These are phyloP conservation scores for Lacerta bilineata DNA, from an alignment of 2,797 vertebrate genomes.

Conservation along the genomic window DNA sequence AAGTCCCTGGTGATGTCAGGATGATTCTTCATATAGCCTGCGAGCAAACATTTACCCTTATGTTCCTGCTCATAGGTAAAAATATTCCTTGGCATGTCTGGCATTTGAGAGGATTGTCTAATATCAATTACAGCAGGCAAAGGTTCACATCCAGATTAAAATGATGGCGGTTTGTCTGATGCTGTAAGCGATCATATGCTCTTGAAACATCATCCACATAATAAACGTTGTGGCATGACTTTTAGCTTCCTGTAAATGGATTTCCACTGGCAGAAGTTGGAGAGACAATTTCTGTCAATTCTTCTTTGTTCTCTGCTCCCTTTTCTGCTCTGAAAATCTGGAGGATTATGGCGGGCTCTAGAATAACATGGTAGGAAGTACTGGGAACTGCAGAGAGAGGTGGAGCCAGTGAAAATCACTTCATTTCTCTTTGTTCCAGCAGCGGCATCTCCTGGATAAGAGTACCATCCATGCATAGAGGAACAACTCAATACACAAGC, in stretches of 20 bases:
- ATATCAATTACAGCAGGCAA: no score
- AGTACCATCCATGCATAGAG: neutral
- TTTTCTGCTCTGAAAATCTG: no score
- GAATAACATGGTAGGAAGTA: neutral
- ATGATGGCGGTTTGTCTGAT: no score
- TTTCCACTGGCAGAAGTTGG: neutral
- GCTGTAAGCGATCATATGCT: no score
- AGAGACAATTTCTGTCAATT: no score
- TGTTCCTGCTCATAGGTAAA: neutral
- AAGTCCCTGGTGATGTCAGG: slow-evolving; percentile 86
- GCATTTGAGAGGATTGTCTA: neutral
- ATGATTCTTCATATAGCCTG: slow-evolving; percentile 88
- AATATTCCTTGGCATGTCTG: neutral
- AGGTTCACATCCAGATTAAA: no score
- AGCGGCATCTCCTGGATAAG: no score
- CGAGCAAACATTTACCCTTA: slow-evolving; percentile 88
- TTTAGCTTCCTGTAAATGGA: neutral
- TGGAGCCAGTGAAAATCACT: neutral
- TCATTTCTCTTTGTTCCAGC: neutral
- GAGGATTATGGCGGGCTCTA: no score
- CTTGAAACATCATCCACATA: no score
- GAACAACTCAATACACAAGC: neutral
- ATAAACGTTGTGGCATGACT: neutral
- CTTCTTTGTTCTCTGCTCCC: neutral
- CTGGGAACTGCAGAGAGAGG: neutral